Base-by-base conservation (phyloP, 2,797 vertebrate species). In the Euphonia xanthogaster region DNA sequence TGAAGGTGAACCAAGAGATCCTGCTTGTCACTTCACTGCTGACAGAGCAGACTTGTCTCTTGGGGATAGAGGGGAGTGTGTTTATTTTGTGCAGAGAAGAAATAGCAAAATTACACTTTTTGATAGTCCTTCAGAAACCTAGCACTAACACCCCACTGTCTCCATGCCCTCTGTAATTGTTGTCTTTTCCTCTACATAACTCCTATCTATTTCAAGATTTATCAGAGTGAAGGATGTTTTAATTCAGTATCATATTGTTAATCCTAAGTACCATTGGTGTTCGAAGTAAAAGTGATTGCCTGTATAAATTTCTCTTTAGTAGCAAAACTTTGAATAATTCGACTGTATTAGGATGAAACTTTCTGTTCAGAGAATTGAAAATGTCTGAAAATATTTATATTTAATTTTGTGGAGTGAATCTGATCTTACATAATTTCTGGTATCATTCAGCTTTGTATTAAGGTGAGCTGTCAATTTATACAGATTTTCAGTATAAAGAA, bases 11-110 rank as follows among this genome's bases (percentile, higher is more conserved):
- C 14, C 28, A 72, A 4, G 3, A 60, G 22, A 8, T 65, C 5
- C 12, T 66, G 6, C 44, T 77, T 62, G 25, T 86, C 10, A 8
- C 3, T 70, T 87, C 30, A 28, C 15, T 68, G 33, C 15, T 53
- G 15, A 17, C 12, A 31, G 28, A 39, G 28, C 19, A 61, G 35
- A 76, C 33, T 19, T 72, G 13, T n/a, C 9, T 47, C 4, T 25
- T 71, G 27, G 2, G 10, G 6, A 7, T 28, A 57, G 16, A 37
- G 4, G 3, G 4, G 7, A 60, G 9, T 2, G 9, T 2, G 1
- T 71, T 90, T 42, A 42, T 42, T 42, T 75, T 66, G 25, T 71
- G 30, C 24, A 72, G 22, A 15, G 39, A 73, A 50, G 27, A 80
- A 83, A 55, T 50, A 37, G 11, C 3, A 53, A 40, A 45, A 39